Conservation (phyloP, 2,888 invertebrate species). For the Neoscelio sp. region DNA sequence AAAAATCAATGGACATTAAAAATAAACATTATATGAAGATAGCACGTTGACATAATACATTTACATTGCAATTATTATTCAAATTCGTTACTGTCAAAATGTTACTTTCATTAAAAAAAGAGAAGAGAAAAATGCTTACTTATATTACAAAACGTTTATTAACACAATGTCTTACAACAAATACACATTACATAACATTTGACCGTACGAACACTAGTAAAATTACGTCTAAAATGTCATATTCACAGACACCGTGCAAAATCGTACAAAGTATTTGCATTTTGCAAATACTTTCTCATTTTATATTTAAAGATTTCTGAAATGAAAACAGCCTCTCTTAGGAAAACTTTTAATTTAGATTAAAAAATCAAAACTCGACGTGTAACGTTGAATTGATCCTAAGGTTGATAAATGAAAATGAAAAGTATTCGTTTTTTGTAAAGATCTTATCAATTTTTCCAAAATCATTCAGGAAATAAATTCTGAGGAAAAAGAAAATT, state of each 20-base stretch:
- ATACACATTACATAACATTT: conserved; percentile 43
- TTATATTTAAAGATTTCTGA: too few species aligned
- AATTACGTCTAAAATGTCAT: conserved; percentile 63
- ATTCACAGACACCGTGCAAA: conserved; percentile 49
- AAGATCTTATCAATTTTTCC: too few species aligned
- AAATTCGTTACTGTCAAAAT: conserved; percentile 41
- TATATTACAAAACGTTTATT: conserved; percentile 62
- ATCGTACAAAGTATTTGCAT: conserved; percentile 43
- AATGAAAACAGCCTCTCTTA: too few species aligned
- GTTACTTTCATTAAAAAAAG: conserved; percentile 14
- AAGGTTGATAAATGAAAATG: too few species aligned
- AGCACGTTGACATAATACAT: background rate
- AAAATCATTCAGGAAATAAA: too few species aligned
- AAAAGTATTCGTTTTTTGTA: too few species aligned
- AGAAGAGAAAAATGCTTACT: conserved; percentile 36
- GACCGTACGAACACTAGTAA: conserved; percentile 36
- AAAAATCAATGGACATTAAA: too few species aligned
- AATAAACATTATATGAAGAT: too few species aligned
- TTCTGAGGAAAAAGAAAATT: too few species aligned
- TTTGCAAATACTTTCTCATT: conserved; percentile 45
- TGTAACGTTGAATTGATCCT: too few species aligned
- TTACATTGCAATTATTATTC: background rate
- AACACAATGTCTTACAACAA: conserved; percentile 63
- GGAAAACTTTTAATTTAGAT: too few species aligned
- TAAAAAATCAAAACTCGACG: too few species aligned